Evolutionary conservation across 2,888 invertebrate species (phyloP).

Genomic region (Eupithecia subumbrata): DNA sequence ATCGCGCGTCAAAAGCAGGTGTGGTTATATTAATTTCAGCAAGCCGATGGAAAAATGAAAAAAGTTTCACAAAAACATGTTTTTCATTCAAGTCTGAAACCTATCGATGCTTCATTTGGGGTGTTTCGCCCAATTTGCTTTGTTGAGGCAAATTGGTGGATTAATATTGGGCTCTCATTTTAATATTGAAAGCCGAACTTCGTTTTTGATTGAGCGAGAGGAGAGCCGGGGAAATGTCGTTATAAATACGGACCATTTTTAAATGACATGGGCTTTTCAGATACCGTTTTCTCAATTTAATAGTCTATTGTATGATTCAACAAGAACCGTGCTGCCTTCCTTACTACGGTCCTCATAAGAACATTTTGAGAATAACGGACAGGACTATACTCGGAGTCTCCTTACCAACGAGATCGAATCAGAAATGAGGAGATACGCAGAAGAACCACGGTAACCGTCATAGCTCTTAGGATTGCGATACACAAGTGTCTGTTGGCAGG

Average conservation of each 20-base stretch:
- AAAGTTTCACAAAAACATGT: constrained; percentile 31
- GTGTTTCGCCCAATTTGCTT: constrained; percentile 27
- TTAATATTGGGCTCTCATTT: constrained; percentile 22
- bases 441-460: not conserved
- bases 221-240: not conserved
- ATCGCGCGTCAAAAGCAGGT: constrained; percentile 44
- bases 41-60: constrained; percentile 35
- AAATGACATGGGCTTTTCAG: not conserved
- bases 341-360: too few species aligned
- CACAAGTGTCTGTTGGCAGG: too few species aligned
- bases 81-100: constrained; percentile 26
- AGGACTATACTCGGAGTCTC: not conserved
- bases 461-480: too few species aligned
- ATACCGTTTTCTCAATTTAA: not conserved
- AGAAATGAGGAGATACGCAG: too few species aligned
- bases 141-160: constrained; percentile 24
- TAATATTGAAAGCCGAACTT: constrained; percentile 16
- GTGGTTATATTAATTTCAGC: constrained; percentile 45
- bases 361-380: not conserved
- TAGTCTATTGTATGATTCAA: too few species aligned
- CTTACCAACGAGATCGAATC: too few species aligned
- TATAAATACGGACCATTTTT: not conserved
- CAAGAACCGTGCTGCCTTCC: too few species aligned
- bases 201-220: constrained; percentile 11
- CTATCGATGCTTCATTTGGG: constrained; percentile 16